Evolutionary conservation across 2,797 vertebrate species (phyloP), one percentile per base, ranked within the genome.

Genomic region (Apogon talboti): DNA sequence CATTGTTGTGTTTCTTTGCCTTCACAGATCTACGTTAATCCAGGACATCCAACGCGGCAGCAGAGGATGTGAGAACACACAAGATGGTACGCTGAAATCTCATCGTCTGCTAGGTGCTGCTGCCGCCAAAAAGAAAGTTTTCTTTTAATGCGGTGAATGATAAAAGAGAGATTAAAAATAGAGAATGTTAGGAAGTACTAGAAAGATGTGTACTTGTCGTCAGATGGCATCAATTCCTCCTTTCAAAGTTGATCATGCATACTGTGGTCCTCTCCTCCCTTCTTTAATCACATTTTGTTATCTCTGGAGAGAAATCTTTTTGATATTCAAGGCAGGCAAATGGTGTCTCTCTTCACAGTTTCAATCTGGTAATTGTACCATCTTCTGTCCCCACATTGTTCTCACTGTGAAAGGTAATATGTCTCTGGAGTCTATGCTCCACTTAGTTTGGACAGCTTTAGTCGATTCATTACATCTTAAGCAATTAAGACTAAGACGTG

Each of bases 1-100:
- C 48, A 71, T 41, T 69, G 48, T 76, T 81, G 33, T 81, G 33
- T 81, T 70, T 76, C 43, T 75, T 78, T 49, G 74, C 80, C 69
- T 73, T 56, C 33, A 21, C 77, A 98, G 96, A 85, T 91, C 92
- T 41, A 62, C 68, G 60, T 81, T 96, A 85, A 94, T 94, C 68
- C 96, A 98, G 79, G 96, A 97, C 51, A 73, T 98, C 74, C 89
- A 94, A 87, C 87, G 87, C 69, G 96, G 96, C 75, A 95, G 87
- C 71, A 85, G 70, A 71, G 96, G 96, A 73, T 98, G 96, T 81
- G 90, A 91, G 71, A 92, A 91, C 66, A 74, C 89, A 48, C 81
- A 77, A 43, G 76, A 87, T 19, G 92, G 95, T 96, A 89, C 1
- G 84, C 50, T 40, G 13, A 68, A 49, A 61, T 40, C 58, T 77